Evolutionary conservation across 2,113 vertebrate species (phyloP).

Genomic region (Hiodon tergisus): DNA sequence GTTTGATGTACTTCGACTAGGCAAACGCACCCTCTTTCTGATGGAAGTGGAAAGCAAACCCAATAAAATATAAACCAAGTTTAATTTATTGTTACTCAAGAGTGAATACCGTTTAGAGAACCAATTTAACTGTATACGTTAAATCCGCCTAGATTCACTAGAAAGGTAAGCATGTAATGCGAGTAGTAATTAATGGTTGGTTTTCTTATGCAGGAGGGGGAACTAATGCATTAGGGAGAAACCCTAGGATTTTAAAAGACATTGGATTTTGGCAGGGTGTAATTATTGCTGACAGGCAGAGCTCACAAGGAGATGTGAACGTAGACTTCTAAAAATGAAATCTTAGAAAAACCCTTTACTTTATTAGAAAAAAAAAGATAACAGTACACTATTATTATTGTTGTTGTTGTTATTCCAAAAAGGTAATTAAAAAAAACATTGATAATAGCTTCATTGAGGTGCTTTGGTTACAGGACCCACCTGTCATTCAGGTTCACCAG

Average conservation of each 20-base stretch:
- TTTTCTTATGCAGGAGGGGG: not conserved
- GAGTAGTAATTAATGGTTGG: slow-evolving; percentile 16
- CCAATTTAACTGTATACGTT: slow-evolving; percentile 23
- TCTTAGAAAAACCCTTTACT: too few species aligned
- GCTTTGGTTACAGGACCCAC: too few species aligned
- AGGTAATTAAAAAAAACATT: too few species aligned
- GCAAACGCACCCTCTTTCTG: too few species aligned
- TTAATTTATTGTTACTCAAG: slow-evolving; percentile 22
- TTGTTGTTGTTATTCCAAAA: too few species aligned
- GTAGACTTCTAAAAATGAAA: too few species aligned
- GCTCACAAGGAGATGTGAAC: too few species aligned
- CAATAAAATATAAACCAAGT: slow-evolving; percentile 18
- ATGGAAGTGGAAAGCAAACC: not conserved
- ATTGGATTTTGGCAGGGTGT: slow-evolving; percentile 12
- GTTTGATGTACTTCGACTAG: too few species aligned
- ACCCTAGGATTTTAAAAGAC: not conserved
- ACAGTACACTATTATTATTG: too few species aligned
- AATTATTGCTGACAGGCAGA: not conserved
- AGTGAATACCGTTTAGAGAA: slow-evolving; percentile 23
- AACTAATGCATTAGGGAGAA: slow-evolving; percentile 10
- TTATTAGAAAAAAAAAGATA: too few species aligned
- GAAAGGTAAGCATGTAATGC: slow-evolving; percentile 11
- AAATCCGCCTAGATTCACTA: slow-evolving; percentile 14
- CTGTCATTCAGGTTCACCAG: too few species aligned
- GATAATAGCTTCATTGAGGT: too few species aligned